Conservation (phyloP, 2,888 invertebrate species). For the Dryadula phaetusa region DNA sequence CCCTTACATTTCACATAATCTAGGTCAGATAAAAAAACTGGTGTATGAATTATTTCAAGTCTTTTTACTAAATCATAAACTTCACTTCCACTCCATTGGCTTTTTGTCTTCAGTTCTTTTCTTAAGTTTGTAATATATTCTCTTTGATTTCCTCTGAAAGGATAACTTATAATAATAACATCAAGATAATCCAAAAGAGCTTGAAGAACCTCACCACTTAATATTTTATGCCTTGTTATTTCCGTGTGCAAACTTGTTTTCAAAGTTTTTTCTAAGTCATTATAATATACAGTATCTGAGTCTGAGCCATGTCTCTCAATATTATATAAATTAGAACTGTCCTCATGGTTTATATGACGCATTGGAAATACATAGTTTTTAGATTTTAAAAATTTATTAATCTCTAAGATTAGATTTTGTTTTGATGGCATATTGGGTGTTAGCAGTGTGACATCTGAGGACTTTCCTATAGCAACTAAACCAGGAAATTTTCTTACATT, state of each 20-base stretch:
- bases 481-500: conserved; percentile 81
- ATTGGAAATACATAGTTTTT: conserved; percentile 74
- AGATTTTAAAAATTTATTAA: conserved; percentile 80
- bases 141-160: conserved; percentile 88
- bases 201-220: conserved; percentile 88
- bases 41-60: conserved; percentile 81
- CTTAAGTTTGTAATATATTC: conserved; percentile 86
- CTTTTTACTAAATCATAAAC: conserved; percentile 83
- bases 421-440: conserved; percentile 71
- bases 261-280: conserved; percentile 95
- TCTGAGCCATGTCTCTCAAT: conserved; percentile 49
- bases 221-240: conserved; percentile 87
- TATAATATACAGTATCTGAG: conserved; percentile 89
- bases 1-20: conserved; percentile 93
- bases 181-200: conserved; percentile 90
- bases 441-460: conserved; percentile 65
- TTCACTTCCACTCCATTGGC: conserved; percentile 84
- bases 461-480: conserved; percentile 77
- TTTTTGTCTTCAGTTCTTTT: conserved; percentile 77
- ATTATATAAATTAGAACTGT: conserved; percentile 54
- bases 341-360: conserved; percentile 54
- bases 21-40: conserved; percentile 80
- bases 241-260: conserved; percentile 93
- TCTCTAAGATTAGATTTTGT: conserved; percentile 73
- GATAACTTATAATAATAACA: conserved; percentile 91